Base-by-base conservation (phyloP, 2,797 vertebrate genomes). In the Eidolon dupreanum region DNA sequence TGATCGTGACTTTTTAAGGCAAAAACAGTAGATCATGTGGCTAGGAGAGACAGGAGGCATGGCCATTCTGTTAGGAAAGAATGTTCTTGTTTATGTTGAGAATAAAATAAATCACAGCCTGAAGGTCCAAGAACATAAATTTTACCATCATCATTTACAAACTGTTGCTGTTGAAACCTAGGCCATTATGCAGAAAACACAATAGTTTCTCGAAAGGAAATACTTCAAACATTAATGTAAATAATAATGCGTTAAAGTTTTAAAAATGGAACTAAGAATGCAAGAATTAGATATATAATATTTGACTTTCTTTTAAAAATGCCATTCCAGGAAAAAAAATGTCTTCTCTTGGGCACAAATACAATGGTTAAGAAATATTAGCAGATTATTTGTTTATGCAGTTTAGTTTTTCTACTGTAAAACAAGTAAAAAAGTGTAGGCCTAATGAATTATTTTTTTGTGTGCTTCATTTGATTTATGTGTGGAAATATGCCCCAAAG, bases 301-400 rank as follows among this genome's bases (percentile, higher is more conserved):
- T 4, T 83, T 89, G 46, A 77, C 31, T 87, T 93, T 49, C 38
- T 66, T 66, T 94, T 43, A 20, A 41, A 24, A 83, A 75, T 86
- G 65, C 28, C 43, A 63, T 90, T 92, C 41, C 24, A 74, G 36
- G 41, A 65, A 83, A 79, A 33, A 89, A 89, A 77, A 88, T 31
- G 5, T 73, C 75, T 83, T 66, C 75, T 95, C 84, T 81, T 73
- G 59, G 78, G 61, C 66, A 70, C 28, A 61, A 82, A 92, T n/a
- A 3, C 13, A 88, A 95, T 91, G 33, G 51, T 86, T 89, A 89
- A 88, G 55, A 81, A 96, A 93, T 82, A 93, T 73, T 88, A 96
- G 68, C 78, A 71, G 41, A 68, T 71, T 55, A 75, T 81, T 90
- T 97, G 55, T 94, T 63, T 26, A 33, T 61, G 28, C 28, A 3